Base-by-base conservation (phyloP, 2,797 vertebrate species). In the Cryptoblepharus egeriae region DNA sequence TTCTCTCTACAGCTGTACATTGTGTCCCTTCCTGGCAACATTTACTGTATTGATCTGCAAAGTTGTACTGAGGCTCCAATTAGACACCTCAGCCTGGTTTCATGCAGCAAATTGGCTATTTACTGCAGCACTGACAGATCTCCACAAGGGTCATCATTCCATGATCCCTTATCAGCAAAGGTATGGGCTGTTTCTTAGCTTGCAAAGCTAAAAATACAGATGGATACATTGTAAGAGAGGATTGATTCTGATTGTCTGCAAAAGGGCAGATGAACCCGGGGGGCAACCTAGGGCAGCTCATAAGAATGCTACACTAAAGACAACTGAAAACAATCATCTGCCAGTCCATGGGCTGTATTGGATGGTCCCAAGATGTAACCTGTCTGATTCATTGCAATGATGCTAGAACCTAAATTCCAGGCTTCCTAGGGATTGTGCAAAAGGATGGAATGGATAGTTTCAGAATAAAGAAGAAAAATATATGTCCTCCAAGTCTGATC, bases 111-210 rank as follows among this genome's bases (percentile, higher is more conserved):
- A 87, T 84, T 30, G 75, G 58, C 63, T 75, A 30, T 75, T 80
- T 57, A 77, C 84, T 37, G 35, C 60, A 65, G 63, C 4, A 18
- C 64, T 8, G 79, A 0, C 1, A 2, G 61, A 49, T 0, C 0
- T 16, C 45, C 1, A 73, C 49, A 76, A 73, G 69, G 5, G 26
- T n/a, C 42, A 39, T 45, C n/a, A n/a, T 67, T 68, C 39, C 9
- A 0, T 30, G 55, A 45, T 0, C 0, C 55, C 10, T 30, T 0
- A 0, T 1, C 7, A 71, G 57, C 75, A 39, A 3, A 0, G 39
- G 52, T 9, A 22, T 24, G 8, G 75, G 61, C 71, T 74, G 42
- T 39, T 37, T 37, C 32, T 81, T 77, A 58, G n/a, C 60, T 72
- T 72, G 57, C 58, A 45, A 39, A 42, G 37, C 26, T 45, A 45